These are phyloP conservation scores for Phaenicophaeus curvirostris DNA, from an alignment of 2,797 vertebrate species.

Conservation along the genomic window DNA sequence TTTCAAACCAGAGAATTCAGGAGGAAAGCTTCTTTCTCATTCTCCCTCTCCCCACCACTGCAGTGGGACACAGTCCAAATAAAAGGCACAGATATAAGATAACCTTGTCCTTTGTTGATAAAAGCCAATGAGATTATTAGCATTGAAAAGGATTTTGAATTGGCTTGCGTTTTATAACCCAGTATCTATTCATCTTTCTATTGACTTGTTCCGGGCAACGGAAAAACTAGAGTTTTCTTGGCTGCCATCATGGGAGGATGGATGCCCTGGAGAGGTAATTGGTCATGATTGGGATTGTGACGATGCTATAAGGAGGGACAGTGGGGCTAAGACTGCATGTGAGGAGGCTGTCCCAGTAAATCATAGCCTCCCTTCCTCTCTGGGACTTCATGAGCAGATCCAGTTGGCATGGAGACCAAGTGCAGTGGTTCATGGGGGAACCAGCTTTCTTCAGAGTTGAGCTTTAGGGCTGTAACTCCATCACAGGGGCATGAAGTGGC, in stretches of 20 bases:
- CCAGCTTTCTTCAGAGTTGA: neutral
- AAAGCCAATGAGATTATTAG: neutral
- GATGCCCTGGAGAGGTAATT: neutral
- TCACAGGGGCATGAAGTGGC: neutral
- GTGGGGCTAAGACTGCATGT: neutral
- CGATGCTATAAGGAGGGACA: neutral
- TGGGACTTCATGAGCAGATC: neutral
- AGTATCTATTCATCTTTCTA: neutral
- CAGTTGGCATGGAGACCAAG: neutral
- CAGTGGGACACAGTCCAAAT: neutral
- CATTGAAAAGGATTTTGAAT: neutral
- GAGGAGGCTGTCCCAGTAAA: neutral
- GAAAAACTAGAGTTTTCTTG: neutral
- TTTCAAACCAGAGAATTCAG: slow-evolving; percentile 2
- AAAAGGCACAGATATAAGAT: neutral
- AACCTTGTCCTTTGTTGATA: neutral
- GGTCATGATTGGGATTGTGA: neutral
- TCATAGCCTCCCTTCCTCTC: neutral
- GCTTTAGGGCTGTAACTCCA: neutral
- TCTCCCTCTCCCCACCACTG: neutral
- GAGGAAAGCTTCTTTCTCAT: neutral
- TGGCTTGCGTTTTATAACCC: neutral
- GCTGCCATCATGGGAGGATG: neutral
- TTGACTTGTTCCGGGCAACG: neutral
- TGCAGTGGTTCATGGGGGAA: neutral